These are phyloP conservation scores for Potorous gilbertii DNA, from an alignment of 2,797 vertebrate genomes.

Conservation along the genomic window DNA sequence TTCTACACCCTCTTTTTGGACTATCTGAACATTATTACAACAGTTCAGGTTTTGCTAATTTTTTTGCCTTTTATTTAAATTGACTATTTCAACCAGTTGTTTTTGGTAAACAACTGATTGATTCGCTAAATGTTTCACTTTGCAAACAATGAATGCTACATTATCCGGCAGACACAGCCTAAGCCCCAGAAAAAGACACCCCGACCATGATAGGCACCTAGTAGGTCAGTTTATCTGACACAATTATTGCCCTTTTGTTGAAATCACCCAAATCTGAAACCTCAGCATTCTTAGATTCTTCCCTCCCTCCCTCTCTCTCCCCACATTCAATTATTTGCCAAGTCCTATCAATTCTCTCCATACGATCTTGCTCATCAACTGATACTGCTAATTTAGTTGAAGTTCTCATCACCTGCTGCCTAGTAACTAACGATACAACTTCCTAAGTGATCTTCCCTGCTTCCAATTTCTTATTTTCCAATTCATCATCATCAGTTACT, in stretches of 20 bases:
- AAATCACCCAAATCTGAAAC: neutral
- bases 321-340: neutral
- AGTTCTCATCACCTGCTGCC: neutral
- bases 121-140: constrained; percentile 1
- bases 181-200: constrained; percentile 27
- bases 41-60: neutral
- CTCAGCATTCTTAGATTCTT: neutral
- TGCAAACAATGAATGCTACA: neutral
- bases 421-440: neutral
- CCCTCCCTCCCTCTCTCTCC: neutral
- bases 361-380: neutral
- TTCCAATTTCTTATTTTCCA: neutral
- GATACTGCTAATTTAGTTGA: neutral
- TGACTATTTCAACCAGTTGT: neutral
- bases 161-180: constrained; percentile 52
- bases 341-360: neutral
- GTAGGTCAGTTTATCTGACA: neutral
- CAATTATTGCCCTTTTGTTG: neutral
- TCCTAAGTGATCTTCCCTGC: neutral
- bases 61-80: neutral
- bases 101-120: neutral
- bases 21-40: neutral
- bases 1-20: neutral
- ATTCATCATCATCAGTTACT: neutral
- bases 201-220: neutral